Conservation (phyloP, 2,797 vertebrate genomes). For the Lithobates sylvaticus region DNA sequence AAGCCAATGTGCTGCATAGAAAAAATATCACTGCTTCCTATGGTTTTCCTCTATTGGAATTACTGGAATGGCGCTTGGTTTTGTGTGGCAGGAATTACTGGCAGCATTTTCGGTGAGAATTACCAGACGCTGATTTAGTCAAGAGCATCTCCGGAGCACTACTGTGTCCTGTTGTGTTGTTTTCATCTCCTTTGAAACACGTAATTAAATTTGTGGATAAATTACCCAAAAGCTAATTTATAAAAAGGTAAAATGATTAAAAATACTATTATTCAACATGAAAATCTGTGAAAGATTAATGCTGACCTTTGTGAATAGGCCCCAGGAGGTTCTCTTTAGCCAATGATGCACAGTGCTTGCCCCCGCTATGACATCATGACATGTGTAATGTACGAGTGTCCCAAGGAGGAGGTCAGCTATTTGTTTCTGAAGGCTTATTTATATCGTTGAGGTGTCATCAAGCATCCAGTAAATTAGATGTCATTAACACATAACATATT, state of each 20-base stretch:
- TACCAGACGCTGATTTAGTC: no score
- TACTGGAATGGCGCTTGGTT: no score
- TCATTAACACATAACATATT: slow-evolving; percentile 2
- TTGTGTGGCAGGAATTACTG: no score
- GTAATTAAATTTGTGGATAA: neutral
- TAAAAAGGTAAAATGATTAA: neutral
- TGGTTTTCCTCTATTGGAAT: no score
- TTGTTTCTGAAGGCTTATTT: slow-evolving; percentile 13
- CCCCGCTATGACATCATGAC: slow-evolving; percentile 19
- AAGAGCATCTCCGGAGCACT: no score
- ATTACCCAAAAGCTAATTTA: neutral
- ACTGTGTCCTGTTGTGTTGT: neutral
- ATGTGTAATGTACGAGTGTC: neutral
- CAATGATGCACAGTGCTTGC: neutral
- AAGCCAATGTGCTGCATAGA: no score
- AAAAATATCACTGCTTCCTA: no score
- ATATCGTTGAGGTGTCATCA: slow-evolving; percentile 5
- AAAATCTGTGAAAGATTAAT: neutral
- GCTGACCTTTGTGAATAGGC: neutral
- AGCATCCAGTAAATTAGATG: slow-evolving; percentile 9
- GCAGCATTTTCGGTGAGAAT: no score
- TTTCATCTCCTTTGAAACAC: neutral
- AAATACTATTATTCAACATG: neutral
- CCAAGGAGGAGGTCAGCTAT: neutral
- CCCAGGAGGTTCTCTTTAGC: neutral